These are phyloP conservation scores for Ceratosolen fusciceps DNA, from an alignment of 1,140 invertebrate genomes.

Conservation along the genomic window DNA sequence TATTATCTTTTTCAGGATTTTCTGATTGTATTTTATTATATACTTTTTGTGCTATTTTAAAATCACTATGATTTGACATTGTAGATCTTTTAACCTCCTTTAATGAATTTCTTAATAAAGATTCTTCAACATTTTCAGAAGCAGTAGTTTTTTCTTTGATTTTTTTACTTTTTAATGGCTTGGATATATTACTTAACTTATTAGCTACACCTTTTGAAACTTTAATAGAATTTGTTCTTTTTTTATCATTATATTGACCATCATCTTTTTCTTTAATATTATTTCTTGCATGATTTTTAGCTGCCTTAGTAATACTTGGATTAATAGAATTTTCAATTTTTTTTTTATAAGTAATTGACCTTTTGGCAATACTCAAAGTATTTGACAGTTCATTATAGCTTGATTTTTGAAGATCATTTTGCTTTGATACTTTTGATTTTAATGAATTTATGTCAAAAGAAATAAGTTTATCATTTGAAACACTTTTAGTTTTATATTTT, in stretches of 20 bases:
- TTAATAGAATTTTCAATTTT: constrained; percentile 45
- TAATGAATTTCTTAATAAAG: constrained; percentile 44
- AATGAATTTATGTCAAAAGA: constrained; percentile 36
- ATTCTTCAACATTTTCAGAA: background rate
- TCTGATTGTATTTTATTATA: constrained; percentile 16
- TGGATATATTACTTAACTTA: constrained; percentile 36
- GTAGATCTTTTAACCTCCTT: constrained; percentile 58
- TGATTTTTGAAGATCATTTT: constrained; percentile 21
- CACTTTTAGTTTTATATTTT: constrained; percentile 28
- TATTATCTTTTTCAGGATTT: background rate
- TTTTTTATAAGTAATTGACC: constrained; percentile 16
- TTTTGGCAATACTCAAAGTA: constrained; percentile 11
- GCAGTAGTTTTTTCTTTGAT: constrained; percentile 5
- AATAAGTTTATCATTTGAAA: background rate
- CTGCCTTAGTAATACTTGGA: background rate
- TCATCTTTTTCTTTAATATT: constrained; percentile 41
- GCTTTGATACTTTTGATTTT: constrained; percentile 23
- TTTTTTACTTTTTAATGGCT: constrained; percentile 12
- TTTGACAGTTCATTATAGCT: background rate
- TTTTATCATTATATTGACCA: constrained; percentile 54
- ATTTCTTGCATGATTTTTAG: constrained; percentile 10
- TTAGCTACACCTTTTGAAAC: constrained; percentile 53
- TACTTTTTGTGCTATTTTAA: constrained; percentile 57
- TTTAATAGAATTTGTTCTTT: constrained; percentile 58
- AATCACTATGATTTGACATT: constrained; percentile 63